Base-by-base conservation (phyloP, 2,113 vertebrate species). In the Taurulus bubalis region DNA sequence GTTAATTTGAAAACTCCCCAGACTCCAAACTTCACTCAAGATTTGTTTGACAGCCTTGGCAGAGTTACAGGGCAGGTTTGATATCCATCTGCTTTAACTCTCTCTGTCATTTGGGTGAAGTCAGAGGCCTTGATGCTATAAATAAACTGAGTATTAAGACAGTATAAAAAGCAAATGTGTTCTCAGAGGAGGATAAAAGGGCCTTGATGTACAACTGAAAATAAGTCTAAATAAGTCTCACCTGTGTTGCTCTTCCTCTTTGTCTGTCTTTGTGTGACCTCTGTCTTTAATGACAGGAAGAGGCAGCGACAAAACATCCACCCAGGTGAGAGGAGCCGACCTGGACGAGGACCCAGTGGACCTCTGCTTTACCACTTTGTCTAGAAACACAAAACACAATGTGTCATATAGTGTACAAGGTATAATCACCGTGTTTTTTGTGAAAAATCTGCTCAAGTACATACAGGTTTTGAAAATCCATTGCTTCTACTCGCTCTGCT, bases 271-370 rank as follows among this genome's bases (percentile, higher is more conserved):
- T 87, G 4, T 84, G 36, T 58, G 92, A 83, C 92, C 94, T 80
- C 94, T 89, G 63, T 97, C 96, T 24, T 95, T 95, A 85, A 94
- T 94, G 0, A 95, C 93, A 0, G 96, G 94, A 14, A 97, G 96
- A 0, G 97, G 96, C 0, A 97, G 96, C 0, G 97, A 97, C 82
- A 99, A 89, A 59, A 97, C 93, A 71, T 98, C 97, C 1, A 95
- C 94, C 98, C 98, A 99, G 88, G 92, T 97, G 80, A 98, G 94
- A 0, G 55, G 92, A 0, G 95, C 92, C 0, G 94, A 93, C 85
- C 83, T 97, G 93, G 60, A 85, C 7, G 85, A 65, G 56, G 89
- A 80, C 2, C 95, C 96, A 18, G 92, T 80, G 5, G 95, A 94
- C 78, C 92, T 96, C 71, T 94, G 95, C 79, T 96, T 96, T 26